Percentiles rank a stretch among this genome's conserved stretches.
phyloP scores from a whole-genome alignment of 2,797 vertebrate genomes.

The Tangara arthus region DNA sequence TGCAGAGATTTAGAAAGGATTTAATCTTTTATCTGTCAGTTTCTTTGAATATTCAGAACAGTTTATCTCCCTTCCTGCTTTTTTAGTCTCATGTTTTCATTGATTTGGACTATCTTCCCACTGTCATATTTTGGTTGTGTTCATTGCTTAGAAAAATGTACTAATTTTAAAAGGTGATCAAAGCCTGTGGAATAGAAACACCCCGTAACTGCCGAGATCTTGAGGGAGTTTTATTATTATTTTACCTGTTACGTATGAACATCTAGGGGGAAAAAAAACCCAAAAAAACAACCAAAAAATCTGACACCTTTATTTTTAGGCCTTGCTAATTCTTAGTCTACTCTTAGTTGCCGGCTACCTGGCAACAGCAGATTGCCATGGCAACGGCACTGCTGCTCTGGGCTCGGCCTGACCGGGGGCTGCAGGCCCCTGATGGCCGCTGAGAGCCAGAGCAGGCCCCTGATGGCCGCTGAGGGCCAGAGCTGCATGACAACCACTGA shows the following conservation, averaged over 20 bases:
- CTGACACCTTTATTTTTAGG: conserved; percentile 81
- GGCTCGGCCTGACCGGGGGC: conserved; percentile 41
- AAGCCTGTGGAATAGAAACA: not conserved
- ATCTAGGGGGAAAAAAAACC: conserved; percentile 48
- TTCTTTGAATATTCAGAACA: not conserved
- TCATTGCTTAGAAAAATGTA: not conserved
- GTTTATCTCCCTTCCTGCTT: not conserved
- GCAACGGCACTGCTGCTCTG: conserved; percentile 72
- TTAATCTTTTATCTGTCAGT: not conserved
- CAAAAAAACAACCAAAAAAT: too few relatives aligned
- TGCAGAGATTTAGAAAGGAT: not conserved
- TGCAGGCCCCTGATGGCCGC: not conserved
- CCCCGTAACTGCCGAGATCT: not conserved
- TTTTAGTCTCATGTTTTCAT: not conserved
- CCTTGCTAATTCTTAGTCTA: conserved; percentile 77
- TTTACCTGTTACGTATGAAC: conserved; percentile 62
- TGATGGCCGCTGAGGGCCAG: too few relatives aligned
- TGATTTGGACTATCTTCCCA: not conserved
- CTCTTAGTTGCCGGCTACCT: conserved; percentile 75
- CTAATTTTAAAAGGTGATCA: conserved; percentile 38
- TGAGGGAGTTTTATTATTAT: conserved; percentile 22
- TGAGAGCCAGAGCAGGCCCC: not conserved
- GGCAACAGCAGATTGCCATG: conserved; percentile 81
- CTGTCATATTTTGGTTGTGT: not conserved
- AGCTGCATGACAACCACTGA: too few relatives aligned